Conservation (phyloP, 37 sponge, comb jelly and placozoan species). For the Petrosia ficiformis region DNA sequence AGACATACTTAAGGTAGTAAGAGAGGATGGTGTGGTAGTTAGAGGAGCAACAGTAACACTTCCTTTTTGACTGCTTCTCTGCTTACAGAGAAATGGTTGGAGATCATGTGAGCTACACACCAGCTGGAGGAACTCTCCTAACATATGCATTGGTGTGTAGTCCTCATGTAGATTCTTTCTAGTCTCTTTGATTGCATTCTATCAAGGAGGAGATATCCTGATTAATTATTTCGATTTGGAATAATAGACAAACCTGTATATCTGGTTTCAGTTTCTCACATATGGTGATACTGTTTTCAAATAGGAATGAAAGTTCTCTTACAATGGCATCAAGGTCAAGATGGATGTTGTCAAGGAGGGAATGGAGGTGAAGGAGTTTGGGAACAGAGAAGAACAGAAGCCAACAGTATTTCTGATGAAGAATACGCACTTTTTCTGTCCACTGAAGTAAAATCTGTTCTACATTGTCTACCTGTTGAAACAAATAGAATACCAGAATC, state of each 20-base stretch:
- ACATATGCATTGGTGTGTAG: constrained; percentile 2
- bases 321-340: constrained; percentile 14
- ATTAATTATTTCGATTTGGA: no score
- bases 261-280: constrained; percentile 6
- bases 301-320: constrained; percentile 49
- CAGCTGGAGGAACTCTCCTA: neutral
- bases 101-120: neutral
- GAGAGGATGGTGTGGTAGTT: neutral
- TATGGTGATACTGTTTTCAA: constrained; percentile 6
- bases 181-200: no score
- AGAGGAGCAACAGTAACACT: neutral
- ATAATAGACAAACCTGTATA: constrained; percentile 13
- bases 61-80: constrained; percentile 10
- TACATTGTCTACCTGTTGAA: constrained; percentile 9
- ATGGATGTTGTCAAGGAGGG: neutral
- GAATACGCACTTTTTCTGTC: constrained; percentile 33
- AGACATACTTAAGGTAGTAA: neutral
- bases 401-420: constrained; percentile 37
- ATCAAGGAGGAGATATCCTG: no score
- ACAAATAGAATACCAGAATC: neutral
- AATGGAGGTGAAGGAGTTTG: constrained; percentile 44
- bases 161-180: no score
- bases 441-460: constrained; percentile 40
- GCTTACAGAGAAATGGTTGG: neutral
- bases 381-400: constrained; percentile 73